Percentiles rank a stretch among this genome's conserved stretches.
These are phyloP conservation scores for Zosterops borbonicus DNA, from an alignment of 2,113 vertebrate genomes.

Conservation along the genomic window DNA sequence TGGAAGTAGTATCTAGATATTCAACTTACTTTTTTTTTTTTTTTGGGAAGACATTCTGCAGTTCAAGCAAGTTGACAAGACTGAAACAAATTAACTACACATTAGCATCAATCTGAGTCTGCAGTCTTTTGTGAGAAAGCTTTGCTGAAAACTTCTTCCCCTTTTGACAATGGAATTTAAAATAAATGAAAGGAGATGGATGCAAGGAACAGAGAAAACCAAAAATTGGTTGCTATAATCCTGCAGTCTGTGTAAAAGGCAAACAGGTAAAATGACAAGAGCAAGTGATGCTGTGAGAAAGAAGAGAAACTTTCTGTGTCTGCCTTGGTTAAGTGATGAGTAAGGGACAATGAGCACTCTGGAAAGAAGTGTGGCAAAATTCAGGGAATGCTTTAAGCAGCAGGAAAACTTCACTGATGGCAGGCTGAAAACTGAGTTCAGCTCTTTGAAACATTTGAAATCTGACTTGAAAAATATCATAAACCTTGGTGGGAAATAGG, in stretches of 20 bases:
- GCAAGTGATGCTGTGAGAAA: not conserved
- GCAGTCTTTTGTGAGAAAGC: not conserved
- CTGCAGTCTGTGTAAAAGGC: not conserved
- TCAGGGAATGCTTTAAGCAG: not conserved
- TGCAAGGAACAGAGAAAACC: not conserved
- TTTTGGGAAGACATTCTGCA: not conserved
- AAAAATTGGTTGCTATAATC: not conserved
- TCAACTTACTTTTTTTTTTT: not conserved
- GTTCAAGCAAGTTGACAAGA: not conserved
- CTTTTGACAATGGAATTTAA: not conserved
- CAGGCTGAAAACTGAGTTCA: not conserved
- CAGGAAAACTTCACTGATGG: not conserved
- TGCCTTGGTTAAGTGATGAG: not conserved
- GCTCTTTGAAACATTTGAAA: not conserved
- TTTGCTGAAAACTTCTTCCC: not conserved
- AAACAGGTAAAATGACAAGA: not conserved
- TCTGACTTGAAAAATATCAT: not conserved
- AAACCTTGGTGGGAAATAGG: not conserved
- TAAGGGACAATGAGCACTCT: not conserved
- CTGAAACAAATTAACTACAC: not conserved
- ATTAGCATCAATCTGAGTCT: not conserved
- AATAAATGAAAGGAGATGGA: not conserved
- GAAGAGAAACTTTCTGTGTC: not conserved
- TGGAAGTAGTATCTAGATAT: not conserved
- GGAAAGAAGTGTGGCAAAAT: not conserved